Evolutionary conservation across 1,140 invertebrate genomes (phyloP), one percentile per base, ranked within the genome.

Genomic region (Leptinotarsa defecta): DNA sequence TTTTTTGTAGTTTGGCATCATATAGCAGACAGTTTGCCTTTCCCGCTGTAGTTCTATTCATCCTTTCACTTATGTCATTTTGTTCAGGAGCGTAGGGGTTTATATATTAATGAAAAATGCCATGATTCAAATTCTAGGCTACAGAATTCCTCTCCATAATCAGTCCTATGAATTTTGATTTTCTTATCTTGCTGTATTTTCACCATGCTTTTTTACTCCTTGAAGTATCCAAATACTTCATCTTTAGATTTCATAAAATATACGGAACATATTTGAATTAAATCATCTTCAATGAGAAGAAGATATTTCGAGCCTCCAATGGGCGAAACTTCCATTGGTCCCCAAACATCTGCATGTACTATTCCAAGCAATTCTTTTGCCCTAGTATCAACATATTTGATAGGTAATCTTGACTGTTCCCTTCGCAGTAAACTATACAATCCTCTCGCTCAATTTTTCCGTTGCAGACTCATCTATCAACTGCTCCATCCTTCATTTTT

Each of bases 51-150:
- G 81, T 87, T 22, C 86, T 67, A 76, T 87, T 87, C 22, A 83
- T 76, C 49, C 85, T 63, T 74, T 88, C 87, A 17, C 80, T 76
- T 19, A 82, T 74, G n/a, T 85, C 86, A 81, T 89, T 88, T 73
- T 86, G 83, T 74, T 86, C 71, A 68, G 86, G 83, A 17, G 83
- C 82, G 67, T 87, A 84, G 5, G 76, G 68, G 20, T 80, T 78
- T 19, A 77, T 83, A 72, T 72, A 75, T 74, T 81, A 74, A 43
- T 75, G 49, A 61, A 74, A 64, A n/a, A 84, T 83, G 49, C 82
- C 83, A 74, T 19, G 77, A 68, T 68, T 79, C 75, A 52, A 85
- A 78, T 43, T 81, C 68, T 63, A 49, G 75, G 34, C 20, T 75
- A 17, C 68, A 76, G 75, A 81, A 84, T 79, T 86, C 83, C 2